Evolutionary conservation across 2,888 invertebrate genomes (phyloP).

Genomic region (Chloroclystis v-ata): DNA sequence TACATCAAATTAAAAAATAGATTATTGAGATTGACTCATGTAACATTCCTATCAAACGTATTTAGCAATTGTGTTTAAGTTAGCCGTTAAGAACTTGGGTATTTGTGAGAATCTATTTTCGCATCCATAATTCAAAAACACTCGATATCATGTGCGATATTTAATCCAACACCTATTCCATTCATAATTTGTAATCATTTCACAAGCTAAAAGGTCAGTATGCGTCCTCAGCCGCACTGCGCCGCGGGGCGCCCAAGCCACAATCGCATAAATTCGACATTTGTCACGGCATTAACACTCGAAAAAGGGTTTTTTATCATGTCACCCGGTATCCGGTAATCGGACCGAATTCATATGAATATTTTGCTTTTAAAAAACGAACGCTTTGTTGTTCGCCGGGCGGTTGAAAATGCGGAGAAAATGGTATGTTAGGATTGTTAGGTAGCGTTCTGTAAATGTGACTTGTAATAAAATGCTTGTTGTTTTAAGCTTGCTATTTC

Average conservation of each 20-base stretch:
- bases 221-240: conserved; percentile 39
- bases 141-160: conserved; percentile 9
- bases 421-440: conserved; percentile 25
- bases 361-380: conserved; percentile 49
- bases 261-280: conserved; percentile 73
- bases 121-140: conserved; percentile 3
- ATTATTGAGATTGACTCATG: too few relatives aligned
- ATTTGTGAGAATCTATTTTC: too few relatives aligned
- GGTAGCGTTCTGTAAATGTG: conserved; percentile 13
- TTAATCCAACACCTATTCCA: conserved; percentile 22
- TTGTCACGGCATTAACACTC: conserved; percentile 78
- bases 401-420: conserved; percentile 27
- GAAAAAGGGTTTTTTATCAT: conserved; percentile 73
- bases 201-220: conserved; percentile 35
- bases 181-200: conserved; percentile 37
- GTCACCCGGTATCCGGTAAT: conserved; percentile 73
- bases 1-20: too few relatives aligned
- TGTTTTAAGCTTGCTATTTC: too few relatives aligned
- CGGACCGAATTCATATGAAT: conserved; percentile 49
- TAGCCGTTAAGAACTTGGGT: too few relatives aligned
- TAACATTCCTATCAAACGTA: too few relatives aligned
- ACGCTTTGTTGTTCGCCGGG: conserved; percentile 56
- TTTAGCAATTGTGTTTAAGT: too few relatives aligned
- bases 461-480: too few relatives aligned
- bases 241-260: conserved; percentile 60